Evolutionary conservation across 2,113 vertebrate species (phyloP), one percentile per base, ranked within the genome.

Genomic region (Phoxinus phoxinus): DNA sequence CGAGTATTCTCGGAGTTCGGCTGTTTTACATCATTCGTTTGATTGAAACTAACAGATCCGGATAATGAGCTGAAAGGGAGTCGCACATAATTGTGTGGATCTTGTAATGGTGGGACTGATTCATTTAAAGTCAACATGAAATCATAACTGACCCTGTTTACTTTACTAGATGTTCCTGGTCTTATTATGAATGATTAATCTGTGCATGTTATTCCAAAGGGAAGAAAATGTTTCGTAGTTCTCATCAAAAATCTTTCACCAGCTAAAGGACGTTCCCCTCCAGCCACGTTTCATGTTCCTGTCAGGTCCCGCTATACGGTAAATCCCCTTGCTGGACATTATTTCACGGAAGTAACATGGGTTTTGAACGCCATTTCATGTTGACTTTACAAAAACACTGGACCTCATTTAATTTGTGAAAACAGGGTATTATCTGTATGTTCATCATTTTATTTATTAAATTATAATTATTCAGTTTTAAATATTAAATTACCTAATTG

Each of bases 361-460:
- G 73, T 75, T n/a, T 2, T 71, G 35, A 41, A 41, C 11, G 67
- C 19, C 35, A 61, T 81, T 79, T 67, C 79, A 48, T 81, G 41
- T 81, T 51, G 61, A 81, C 44, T 46, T 27, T 63, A 63, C n/a
- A 19, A 21, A 78, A 81, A 51, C 1, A 82, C 46, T 79, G 46
- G 56, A 48, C 8, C 30, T 72, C 58, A 35, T 74, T 53, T 67
- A 2, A 21, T 15, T 37, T n/a, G 46, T 53, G 32, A 86, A 67
- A 58, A 76, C 73, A 71, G 41, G 37, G 79, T 83, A 76, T 84
- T 80, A 59, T 32, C 37, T 51, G 74, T 53, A 32, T 58, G 37
- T n/a, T 67, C 3, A 46, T 79, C 35, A 19, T 86, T 37, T 59
- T 51, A 80, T 73, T 61, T 86, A 58, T 79, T 83, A 59, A 85